Base-by-base conservation (phyloP, 2,888 invertebrate species). In the Parasteatoda lunata region DNA sequence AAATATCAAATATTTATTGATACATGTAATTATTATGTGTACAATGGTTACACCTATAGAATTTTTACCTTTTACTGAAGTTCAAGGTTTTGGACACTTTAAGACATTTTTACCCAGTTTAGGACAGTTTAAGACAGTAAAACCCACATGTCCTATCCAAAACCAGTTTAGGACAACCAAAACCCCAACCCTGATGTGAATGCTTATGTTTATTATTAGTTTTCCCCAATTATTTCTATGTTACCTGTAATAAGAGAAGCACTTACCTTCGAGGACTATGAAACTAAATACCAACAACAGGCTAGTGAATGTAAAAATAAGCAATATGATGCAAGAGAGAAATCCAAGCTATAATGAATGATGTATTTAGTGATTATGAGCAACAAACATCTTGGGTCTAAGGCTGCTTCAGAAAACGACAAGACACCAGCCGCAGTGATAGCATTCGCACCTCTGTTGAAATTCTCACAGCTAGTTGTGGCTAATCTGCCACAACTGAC, bases 321-420 rank as follows among this genome's bases (percentile, higher is more conserved):
- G n/a, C n/a, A n/a, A n/a, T n/a, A n/a, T 72, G 70, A 65, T 64
- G 15, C 47, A 30, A 69, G 70, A 69, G 4, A 70, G 72, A 51
- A 78, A 68, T 48, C 73, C 73, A 83, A 79, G 83, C 81, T 65
- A 73, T 83, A 71, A 59, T 59, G 59, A 59, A 59, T 69, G 83
- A 68, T 48, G 77, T 78, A 79, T 52, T 65, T n/a, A 48, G 83
- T 83, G 83, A 84, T 88, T 79, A 45, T 88, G 88, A 77, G 83
- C 88, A 72, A 88, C 88, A 71, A 88, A 88, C 83, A 88, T 88
- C 9, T 78, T 59, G 8, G n/a, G 59, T 75, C 83, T 88, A 88
- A 69, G 88, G 88, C 73, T 88, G 88, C 73, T 88, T 86, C 69
- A 88, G 70, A 48, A 88, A 88, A 79, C 88, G 78, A 69, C 88